A percentile compares a stretch with the other conserved stretches of the same genome.
Evolutionary conservation across 2,113 vertebrate species (phyloP).

Genomic region (Numenius arquata): DNA sequence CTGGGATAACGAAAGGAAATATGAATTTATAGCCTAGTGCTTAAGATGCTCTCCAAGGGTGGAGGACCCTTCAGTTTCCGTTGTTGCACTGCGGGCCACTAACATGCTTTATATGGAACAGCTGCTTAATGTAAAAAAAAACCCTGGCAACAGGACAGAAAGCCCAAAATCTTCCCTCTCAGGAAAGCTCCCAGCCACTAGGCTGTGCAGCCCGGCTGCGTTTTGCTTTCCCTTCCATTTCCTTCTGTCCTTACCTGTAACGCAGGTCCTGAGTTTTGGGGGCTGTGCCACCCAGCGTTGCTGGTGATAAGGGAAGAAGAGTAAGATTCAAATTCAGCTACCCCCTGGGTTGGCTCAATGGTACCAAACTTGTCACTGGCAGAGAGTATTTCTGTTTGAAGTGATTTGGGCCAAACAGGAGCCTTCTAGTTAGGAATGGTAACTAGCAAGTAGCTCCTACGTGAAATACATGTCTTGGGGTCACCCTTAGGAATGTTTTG

Average conservation of each 20-base stretch:
- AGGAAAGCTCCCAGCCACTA: background rate
- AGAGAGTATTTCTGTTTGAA: background rate
- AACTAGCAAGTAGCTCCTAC: background rate
- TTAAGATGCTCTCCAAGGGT: background rate
- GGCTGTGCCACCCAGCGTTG: background rate
- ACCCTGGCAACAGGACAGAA: background rate
- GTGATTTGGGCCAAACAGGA: background rate
- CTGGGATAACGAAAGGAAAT: background rate
- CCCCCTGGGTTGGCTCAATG: accelerated
- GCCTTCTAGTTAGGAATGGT: background rate
- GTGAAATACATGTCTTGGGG: accelerated
- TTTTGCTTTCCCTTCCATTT: background rate
- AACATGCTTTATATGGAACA: background rate
- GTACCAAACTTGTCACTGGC: background rate
- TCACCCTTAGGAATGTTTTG: background rate
- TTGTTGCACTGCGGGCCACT: background rate
- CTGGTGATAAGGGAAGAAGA: background rate
- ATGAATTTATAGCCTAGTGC: background rate
- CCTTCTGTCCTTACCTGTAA: background rate
- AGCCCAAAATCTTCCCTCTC: background rate
- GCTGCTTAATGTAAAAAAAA: background rate
- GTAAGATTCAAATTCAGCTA: background rate
- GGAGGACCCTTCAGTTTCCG: background rate
- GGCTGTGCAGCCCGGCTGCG: background rate
- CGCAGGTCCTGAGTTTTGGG: background rate